Percentiles rank a stretch among this genome's conserved stretches.
phyloP scores from a whole-genome alignment of 2,888 invertebrate species.

The Pristionchus exspectatus region DNA sequence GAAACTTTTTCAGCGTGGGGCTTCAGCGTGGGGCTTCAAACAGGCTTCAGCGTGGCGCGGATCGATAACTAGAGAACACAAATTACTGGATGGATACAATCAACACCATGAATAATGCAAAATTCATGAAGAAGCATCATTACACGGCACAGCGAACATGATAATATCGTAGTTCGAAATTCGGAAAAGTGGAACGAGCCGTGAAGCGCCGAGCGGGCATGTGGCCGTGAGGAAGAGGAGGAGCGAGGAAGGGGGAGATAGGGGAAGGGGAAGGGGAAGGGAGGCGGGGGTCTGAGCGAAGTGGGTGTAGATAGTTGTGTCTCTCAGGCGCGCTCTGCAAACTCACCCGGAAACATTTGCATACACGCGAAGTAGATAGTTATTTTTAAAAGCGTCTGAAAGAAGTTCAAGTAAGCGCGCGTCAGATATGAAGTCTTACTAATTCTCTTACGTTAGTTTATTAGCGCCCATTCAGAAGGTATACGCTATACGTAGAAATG shows the following conservation, averaged over 20 bases:
- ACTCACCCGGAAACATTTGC: conserved; percentile 1
- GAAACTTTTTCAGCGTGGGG: not conserved
- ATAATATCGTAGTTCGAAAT: not conserved
- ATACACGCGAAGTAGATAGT: not conserved
- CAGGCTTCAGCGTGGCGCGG: not conserved
- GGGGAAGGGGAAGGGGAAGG: conserved; percentile 10
- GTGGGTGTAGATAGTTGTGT: not conserved
- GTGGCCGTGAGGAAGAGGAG: not conserved
- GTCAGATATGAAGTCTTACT: not conserved
- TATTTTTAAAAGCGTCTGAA: not conserved
- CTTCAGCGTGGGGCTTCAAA: not conserved
- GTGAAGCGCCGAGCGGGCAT: not conserved
- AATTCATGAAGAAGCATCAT: not conserved
- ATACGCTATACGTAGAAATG: not conserved
- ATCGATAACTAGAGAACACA: not conserved
- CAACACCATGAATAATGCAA: not conserved
- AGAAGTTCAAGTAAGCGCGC: not conserved
- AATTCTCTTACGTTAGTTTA: not conserved
- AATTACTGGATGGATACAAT: not conserved
- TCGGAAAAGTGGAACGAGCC: not conserved
- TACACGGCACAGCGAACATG: not conserved
- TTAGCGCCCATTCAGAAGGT: not conserved
- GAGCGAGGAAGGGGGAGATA: conserved; percentile 22
- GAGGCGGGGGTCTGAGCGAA: not conserved
- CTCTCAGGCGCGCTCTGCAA: not conserved